A percentile compares a stretch with the other conserved stretches of the same genome.
phyloP scores from a whole-genome alignment of 2,797 vertebrate genomes.

The Mormyrus hasselquistii region DNA sequence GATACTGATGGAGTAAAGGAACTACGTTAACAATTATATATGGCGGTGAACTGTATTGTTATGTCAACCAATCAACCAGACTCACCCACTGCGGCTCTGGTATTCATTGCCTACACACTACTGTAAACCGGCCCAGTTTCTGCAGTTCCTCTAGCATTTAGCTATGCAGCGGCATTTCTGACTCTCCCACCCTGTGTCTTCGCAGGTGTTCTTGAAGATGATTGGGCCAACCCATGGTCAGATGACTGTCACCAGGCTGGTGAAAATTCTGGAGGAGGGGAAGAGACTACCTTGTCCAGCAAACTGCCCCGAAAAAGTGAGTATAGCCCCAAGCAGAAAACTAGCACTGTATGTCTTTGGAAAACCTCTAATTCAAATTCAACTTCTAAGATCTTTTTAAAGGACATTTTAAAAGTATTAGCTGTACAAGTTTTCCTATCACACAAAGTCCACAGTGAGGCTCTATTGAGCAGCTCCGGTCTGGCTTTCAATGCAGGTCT shows the following conservation, averaged over 20 bases:
- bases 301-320: constrained; percentile 66
- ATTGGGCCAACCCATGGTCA: constrained; percentile 74
- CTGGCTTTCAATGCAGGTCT: constrained; percentile 48
- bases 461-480: not conserved
- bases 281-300: constrained; percentile 65
- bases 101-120: not conserved
- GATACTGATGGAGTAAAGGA: not conserved
- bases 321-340: not conserved
- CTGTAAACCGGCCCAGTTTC: not conserved
- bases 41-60: not conserved
- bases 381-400: not conserved
- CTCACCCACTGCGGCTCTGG: not conserved
- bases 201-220: constrained; percentile 69
- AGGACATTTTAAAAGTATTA: not conserved
- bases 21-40: not conserved
- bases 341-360: not conserved
- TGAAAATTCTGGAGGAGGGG: constrained; percentile 62
- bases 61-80: not conserved
- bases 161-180: not conserved
- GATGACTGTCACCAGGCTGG: constrained; percentile 75
- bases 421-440: not conserved
- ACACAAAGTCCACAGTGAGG: not conserved
- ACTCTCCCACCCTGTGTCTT: not conserved
- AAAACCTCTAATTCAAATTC: not conserved
- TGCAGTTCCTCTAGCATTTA: not conserved